Evolutionary conservation across 2,888 invertebrate species (phyloP).

Genomic region (Notodonta dromedarius): DNA sequence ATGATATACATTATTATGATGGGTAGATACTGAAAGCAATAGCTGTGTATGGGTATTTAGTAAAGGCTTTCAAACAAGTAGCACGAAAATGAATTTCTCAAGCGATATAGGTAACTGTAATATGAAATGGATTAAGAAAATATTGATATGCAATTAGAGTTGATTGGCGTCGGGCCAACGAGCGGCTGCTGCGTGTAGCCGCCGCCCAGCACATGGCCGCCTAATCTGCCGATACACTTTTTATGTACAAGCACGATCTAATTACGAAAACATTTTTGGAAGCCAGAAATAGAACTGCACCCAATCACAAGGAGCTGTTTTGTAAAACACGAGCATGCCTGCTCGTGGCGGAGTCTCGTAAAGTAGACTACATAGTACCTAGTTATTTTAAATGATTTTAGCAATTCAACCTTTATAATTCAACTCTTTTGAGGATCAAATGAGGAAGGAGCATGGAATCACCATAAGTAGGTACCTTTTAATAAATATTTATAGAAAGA

Average conservation of each 20-base stretch:
- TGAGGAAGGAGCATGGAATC: not conserved
- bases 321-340: not conserved
- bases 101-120: slow-evolving; percentile 16
- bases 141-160: slow-evolving; percentile 8
- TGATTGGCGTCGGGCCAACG: slow-evolving; percentile 61
- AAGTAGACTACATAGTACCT: no score
- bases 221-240: slow-evolving; percentile 50
- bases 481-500: no score
- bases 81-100: not conserved
- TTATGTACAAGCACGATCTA: slow-evolving; percentile 41
- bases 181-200: slow-evolving; percentile 44
- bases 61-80: not conserved
- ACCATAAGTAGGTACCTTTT: not conserved
- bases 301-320: slow-evolving; percentile 14
- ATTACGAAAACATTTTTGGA: slow-evolving; percentile 51
- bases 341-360: no score
- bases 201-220: slow-evolving; percentile 64
- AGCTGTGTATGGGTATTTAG: no score
- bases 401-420: no score
- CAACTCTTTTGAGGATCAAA: no score
- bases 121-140: slow-evolving; percentile 7
- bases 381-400: no score
- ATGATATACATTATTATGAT: no score
- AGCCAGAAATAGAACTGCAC: slow-evolving; percentile 39
- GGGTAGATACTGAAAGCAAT: no score